These are phyloP conservation scores for Amblyjoppa fuscipennis DNA, from an alignment of 2,888 invertebrate genomes.

Conservation along the genomic window DNA sequence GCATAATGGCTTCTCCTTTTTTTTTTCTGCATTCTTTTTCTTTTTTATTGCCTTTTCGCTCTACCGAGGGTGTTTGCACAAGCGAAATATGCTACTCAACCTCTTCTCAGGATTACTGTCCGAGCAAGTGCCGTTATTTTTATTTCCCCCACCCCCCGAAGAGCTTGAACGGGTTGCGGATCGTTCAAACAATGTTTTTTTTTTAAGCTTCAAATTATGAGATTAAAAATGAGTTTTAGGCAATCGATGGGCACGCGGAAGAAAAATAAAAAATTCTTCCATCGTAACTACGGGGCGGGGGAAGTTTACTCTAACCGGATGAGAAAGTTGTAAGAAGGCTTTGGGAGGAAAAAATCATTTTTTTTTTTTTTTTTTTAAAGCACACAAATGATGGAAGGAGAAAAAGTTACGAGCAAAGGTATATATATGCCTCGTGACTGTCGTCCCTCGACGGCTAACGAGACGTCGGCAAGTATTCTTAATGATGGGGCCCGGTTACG, in stretches of 20 bases:
- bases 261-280: slow-evolving; percentile 13
- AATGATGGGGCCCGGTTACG: slow-evolving; percentile 51
- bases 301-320: slow-evolving; percentile 3
- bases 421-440: slow-evolving; percentile 19
- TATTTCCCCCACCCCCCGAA: background rate
- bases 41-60: slow-evolving; percentile 24
- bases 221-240: background rate
- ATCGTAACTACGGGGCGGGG: background rate
- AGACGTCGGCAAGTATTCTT: slow-evolving; percentile 61
- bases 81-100: slow-evolving; percentile 52
- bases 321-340: slow-evolving; percentile 25
- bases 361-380: too few species aligned
- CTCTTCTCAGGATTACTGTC: background rate
- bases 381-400: slow-evolving; percentile 1
- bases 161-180: background rate
- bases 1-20: slow-evolving; percentile 45
- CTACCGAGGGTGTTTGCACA: slow-evolving; percentile 33
- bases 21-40: slow-evolving; percentile 28
- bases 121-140: background rate
- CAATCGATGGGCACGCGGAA: background rate
- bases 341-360: slow-evolving; percentile 29
- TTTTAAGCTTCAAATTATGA: background rate
- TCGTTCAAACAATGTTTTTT: background rate
- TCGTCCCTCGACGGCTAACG: slow-evolving; percentile 57
- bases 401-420: slow-evolving; percentile 32